Evolutionary conservation across 2,888 invertebrate genomes (phyloP), one percentile per base, ranked within the genome.

Genomic region (Deilephila elpenor): DNA sequence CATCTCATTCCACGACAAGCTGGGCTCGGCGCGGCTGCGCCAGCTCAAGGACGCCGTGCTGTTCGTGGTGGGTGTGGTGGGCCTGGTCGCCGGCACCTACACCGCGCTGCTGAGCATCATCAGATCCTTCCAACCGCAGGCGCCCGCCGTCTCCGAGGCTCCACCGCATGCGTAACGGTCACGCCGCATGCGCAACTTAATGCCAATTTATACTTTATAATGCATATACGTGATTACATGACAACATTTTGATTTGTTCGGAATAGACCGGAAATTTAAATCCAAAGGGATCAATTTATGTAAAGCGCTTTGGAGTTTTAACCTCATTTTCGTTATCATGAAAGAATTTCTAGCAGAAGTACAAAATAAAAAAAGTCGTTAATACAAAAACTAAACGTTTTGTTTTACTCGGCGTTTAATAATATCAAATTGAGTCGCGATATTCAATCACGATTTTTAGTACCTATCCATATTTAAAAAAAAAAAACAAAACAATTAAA

Each of bases 81-180:
- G 96, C 0, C 93, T 97, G 7, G 81, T 96, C 6, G 95, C 96
- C 4, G 97, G 97, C 67, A 96, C 96, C 0, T 96, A 96, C 81
- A 96, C 96, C 0, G 96, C 96, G 75, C 82, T 97, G 6, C 83
- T 90, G 0, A 95, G 95, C 78, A 97, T 97, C 78, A 91, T 96
- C 59, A 78, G 78, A 19, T 90, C 93, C 17, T 93, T 93, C 82
- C 79, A 83, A 71, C 79, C 79, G 3, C 51, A 74, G 19, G 25
- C 5, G 20, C 29, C 11, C 19, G 51, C 14, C 61, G 20, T 29
- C 25, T 61, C 73, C 17, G 71, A 62, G 8, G 53, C 59, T 19
- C 70, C 70, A 17, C 53, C 56, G 56, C 61, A 72, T 56, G 72
- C 37, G 6, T 74, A 74, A 60, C 37, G 11, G 44, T 19, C 20